Evolutionary conservation across 2,113 vertebrate species (phyloP), one percentile per base, ranked within the genome.

Genomic region (Odobenus rosmarus): DNA sequence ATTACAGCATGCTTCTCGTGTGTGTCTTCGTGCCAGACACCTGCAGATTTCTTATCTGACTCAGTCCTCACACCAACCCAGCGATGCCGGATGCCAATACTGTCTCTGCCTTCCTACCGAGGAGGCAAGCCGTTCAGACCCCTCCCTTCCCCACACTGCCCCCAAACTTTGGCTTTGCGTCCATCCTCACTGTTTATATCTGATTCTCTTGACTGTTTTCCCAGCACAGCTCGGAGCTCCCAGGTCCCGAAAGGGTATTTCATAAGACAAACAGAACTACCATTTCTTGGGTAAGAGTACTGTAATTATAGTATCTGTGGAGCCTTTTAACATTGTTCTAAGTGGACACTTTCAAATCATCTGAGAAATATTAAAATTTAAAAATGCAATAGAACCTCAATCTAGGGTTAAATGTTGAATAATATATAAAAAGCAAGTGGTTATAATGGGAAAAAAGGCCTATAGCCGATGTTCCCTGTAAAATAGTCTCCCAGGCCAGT

Each of bases 351-450:
- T 93, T 79, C 49, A 69, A 93, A 90, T 96, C 76, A 79, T 62
- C 89, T 61, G 85, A 94, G 85, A 94, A 94, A 74, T 90, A 90
- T 77, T 96, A 92, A 90, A 90, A 57, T 93, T 91, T 82, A 69
- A 93, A 94, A 97, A 82, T 71, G 53, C 61, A 88, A 33, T 49
- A 87, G 85, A 62, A 82, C 53, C 59, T 85, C 10, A 39, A 1
- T 39, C 33, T 55, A 88, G 23, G 62, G 33, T 42, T 84, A 92
- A 61, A 31, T 77, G 24, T 53, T 95, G 90, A 96, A 92, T 84
- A 96, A 86, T 61, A 76, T 81, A 82, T 86, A 82, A 79, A 95
- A 94, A 85, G 76, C 55, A 86, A 87, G 64, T 16, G 4, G 26
- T 88, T 88, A 59, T 76, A 90, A 94, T 33, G 82, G 61, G 74